A percentile compares a stretch with the other conserved stretches of the same genome.
These are phyloP conservation scores for Microplitis demolitor DNA, from an alignment of 1,140 invertebrate genomes.

Conservation along the genomic window DNA sequence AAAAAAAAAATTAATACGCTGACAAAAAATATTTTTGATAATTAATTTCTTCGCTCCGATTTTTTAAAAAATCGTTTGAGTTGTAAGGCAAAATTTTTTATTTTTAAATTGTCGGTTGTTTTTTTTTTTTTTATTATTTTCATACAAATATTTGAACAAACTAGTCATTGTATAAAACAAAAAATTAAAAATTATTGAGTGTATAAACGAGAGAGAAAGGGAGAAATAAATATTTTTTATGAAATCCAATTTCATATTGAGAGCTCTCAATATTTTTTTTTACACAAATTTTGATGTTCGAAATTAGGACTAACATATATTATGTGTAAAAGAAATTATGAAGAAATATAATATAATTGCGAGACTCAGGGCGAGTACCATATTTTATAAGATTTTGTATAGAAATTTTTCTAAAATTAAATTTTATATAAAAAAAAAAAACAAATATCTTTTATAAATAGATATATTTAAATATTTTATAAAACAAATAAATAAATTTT, in stretches of 20 bases:
- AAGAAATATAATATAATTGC: conserved; percentile 17
- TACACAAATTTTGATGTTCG: background rate
- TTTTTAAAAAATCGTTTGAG: background rate
- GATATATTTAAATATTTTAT: conserved; percentile 55
- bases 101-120: conserved; percentile 13
- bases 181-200: conserved; percentile 15
- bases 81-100: conserved; percentile 13
- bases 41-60: background rate
- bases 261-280: too few species aligned
- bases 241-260: background rate
- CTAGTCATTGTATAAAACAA: conserved; percentile 50
- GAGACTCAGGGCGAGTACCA: conserved; percentile 44
- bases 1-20: too few species aligned
- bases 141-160: conserved; percentile 43
- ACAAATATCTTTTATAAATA: conserved; percentile 49
- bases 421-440: conserved; percentile 40
- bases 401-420: conserved; percentile 39
- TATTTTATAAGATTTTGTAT: conserved; percentile 41
- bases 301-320: background rate
- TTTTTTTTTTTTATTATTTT: conserved; percentile 36
- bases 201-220: background rate
- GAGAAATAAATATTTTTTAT: background rate
- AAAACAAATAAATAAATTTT: conserved; percentile 51
- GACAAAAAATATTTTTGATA: background rate
- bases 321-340: background rate